Base-by-base conservation (phyloP, 2,797 vertebrate genomes). In the Pangasius krempfi region DNA sequence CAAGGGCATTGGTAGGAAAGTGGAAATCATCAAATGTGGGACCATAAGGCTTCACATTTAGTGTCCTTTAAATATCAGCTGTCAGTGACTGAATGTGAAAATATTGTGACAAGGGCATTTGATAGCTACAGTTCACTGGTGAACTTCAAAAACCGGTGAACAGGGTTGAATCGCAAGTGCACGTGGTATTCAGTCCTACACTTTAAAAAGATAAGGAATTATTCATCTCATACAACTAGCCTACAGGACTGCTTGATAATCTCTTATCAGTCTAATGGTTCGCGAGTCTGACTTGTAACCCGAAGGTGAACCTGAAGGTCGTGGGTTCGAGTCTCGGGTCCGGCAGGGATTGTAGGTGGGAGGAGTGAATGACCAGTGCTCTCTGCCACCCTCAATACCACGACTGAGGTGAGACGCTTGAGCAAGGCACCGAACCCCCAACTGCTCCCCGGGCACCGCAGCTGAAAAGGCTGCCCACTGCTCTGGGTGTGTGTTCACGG, bases 41-140 rank as follows among this genome's bases (percentile, higher is more conserved):
- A 84, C 4, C 62, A 68, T 68, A 50, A 68, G 47, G 27, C 62
- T 70, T 72, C n/a, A 70, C 30, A 25, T 37, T 54, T 54, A 33
- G 47, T 33, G 40, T 85, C 83, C 40, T 68, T 52, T 54, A 54
- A 84, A 54, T 84, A 33, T 37, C 37, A 85, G 33, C 54, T 68
- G 44, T 62, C 22, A 33, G 64, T 12, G 27, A 68, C 6, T 47
- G 58, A 47, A 81, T 13, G 79, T 60, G 22, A 13, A 40, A 60
- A 12, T 79, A 22, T 33, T 54, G 30, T 54, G 18, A 33, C 20
- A 52, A 70, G 30, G 37, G 30, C n/a, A 33, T n/a, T 84, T 84
- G 7, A 50, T n/a, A 22, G 79, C 30, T 52, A 18, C 47, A 30
- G n/a, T 50, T 80, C 33, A 37, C 8, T 16, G 75, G 47, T 7